Evolutionary conservation across 2,888 invertebrate genomes (phyloP).

Genomic region (Apodemia zela): DNA sequence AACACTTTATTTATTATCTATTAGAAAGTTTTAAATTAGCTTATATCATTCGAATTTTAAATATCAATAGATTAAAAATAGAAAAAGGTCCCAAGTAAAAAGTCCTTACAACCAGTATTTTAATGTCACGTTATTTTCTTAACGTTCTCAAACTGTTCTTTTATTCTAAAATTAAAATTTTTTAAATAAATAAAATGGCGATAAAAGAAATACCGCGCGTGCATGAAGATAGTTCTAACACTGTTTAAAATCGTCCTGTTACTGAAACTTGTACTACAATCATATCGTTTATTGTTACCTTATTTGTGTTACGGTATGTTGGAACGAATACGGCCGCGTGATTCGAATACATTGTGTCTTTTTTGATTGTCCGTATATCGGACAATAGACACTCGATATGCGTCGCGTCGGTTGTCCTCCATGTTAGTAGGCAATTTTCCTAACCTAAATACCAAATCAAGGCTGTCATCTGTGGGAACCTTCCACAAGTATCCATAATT

Average conservation of each 20-base stretch:
- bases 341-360: conserved; percentile 58
- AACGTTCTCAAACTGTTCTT: background rate
- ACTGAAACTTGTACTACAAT: conserved; percentile 55
- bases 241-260: conserved; percentile 50
- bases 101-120: background rate
- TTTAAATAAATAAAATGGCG: conserved; percentile 50
- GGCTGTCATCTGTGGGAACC: conserved; percentile 47
- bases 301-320: conserved; percentile 75
- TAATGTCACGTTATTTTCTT: background rate
- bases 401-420: conserved; percentile 48
- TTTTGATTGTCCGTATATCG: conserved; percentile 60
- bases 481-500: background rate
- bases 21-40: conserved; percentile 8
- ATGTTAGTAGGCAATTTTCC: conserved; percentile 62
- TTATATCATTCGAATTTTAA: conserved; percentile 2
- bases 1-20: conserved; percentile 6
- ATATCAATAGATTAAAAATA: background rate
- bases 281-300: conserved; percentile 63
- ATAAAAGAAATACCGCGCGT: conserved; percentile 38
- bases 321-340: conserved; percentile 73
- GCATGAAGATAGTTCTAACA: conserved; percentile 25
- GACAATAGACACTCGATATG: conserved; percentile 68
- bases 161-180: conserved; percentile 40
- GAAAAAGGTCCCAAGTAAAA: background rate
- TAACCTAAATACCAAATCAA: conserved; percentile 70